These are phyloP conservation scores for Acromyrmex charruanus DNA, from an alignment of 1,140 invertebrate species.

Conservation along the genomic window DNA sequence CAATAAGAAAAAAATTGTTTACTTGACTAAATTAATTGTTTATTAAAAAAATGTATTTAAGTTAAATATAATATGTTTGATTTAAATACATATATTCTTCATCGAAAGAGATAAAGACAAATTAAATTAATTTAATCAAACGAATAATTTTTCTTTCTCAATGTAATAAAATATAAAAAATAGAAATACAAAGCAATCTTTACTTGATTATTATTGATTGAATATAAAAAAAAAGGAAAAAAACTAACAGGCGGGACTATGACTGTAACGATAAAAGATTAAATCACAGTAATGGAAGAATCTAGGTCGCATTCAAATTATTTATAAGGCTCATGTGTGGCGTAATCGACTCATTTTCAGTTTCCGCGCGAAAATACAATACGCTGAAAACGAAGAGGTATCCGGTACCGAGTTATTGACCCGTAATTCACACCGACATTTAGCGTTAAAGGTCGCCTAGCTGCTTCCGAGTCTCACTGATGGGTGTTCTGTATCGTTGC, in stretches of 20 bases:
- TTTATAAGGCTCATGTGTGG: slow-evolving; percentile 6
- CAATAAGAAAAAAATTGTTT: no score
- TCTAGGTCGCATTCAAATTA: slow-evolving; percentile 37
- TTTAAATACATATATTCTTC: no score
- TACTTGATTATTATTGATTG: slow-evolving; percentile 1
- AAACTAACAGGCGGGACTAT: neutral
- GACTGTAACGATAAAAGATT: slow-evolving; percentile 6
- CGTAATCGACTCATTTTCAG: slow-evolving; percentile 29
- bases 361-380: slow-evolving; percentile 53
- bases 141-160: no score
- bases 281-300: slow-evolving; percentile 26
- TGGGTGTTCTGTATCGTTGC: slow-evolving; percentile 10
- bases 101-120: no score
- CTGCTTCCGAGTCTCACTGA: slow-evolving; percentile 37
- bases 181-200: neutral
- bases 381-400: slow-evolving; percentile 7
- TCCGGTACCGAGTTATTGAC: slow-evolving; percentile 42
- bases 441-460: slow-evolving; percentile 33
- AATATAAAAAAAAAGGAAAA: neutral
- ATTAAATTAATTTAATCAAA: no score
- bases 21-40: no score
- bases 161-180: neutral
- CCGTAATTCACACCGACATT: slow-evolving; percentile 45
- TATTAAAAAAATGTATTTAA: no score
- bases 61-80: no score